Conservation (phyloP, 1,140 invertebrate genomes). For the Orussus abietinus region DNA sequence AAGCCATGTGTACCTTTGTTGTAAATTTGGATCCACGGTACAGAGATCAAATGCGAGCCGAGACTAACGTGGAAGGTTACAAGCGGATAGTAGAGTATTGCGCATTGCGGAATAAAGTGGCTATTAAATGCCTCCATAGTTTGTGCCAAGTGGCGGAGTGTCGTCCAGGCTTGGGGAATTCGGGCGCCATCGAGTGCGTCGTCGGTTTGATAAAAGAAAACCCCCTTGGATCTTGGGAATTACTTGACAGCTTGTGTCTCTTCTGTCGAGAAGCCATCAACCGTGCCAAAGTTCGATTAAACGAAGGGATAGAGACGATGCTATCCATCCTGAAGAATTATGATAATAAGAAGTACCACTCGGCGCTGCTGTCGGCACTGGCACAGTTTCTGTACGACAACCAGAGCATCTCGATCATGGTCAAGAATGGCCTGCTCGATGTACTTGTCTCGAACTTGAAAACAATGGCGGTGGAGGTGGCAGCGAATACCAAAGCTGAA, state of each 20-base stretch:
- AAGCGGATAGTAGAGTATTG: conserved; percentile 32
- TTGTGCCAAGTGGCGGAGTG: conserved; percentile 38
- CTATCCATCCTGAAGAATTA: conserved; percentile 30
- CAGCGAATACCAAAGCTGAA: conserved; percentile 14
- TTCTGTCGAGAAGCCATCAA: conserved; percentile 45
- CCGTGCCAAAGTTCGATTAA: conserved; percentile 29
- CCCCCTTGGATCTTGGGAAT: conserved; percentile 21
- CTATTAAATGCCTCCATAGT: conserved; percentile 36
- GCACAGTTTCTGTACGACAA: conserved; percentile 37
- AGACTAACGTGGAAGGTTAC: conserved; percentile 31
- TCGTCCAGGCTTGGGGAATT: conserved; percentile 35
- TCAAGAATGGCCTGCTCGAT: conserved; percentile 39
- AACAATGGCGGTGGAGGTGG: conserved; percentile 24
- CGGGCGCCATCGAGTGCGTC: conserved; percentile 29
- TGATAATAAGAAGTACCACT: conserved; percentile 32
- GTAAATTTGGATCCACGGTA: conserved; percentile 21
- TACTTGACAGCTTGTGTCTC: conserved; percentile 32
- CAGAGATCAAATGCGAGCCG: conserved; percentile 31
- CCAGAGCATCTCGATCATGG: conserved; percentile 35
- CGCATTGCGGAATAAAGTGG: conserved; percentile 30
- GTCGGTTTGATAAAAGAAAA: conserved; percentile 25
- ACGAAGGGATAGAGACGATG: conserved; percentile 37
- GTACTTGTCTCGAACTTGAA: conserved; percentile 34
- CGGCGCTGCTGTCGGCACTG: conserved; percentile 32
- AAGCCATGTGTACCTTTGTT: conserved; percentile 37